A percentile compares a stretch with the other conserved stretches of the same genome.
Evolutionary conservation across 2,113 vertebrate species (phyloP).

Genomic region (Pyxicephalus adspersus): DNA sequence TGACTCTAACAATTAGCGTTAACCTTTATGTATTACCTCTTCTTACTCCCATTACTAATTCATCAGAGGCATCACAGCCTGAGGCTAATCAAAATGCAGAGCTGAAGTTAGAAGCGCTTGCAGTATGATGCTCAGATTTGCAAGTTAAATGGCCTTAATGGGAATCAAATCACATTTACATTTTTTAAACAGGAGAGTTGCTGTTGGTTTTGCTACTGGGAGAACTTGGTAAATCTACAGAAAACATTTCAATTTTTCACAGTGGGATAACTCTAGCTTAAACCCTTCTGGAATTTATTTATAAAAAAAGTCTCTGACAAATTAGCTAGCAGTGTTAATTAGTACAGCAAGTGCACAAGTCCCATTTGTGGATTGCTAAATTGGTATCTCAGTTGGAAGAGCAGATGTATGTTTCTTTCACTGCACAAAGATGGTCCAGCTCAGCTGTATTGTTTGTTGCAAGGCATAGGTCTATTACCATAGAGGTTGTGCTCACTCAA

Average conservation of each 20-base stretch:
- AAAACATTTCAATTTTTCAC: slow-evolving; percentile 56
- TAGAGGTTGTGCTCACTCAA: not conserved
- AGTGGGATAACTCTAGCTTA: slow-evolving; percentile 57
- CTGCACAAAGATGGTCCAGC: not conserved
- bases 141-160: slow-evolving; percentile 57
- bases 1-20: slow-evolving; percentile 37
- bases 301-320: slow-evolving; percentile 61
- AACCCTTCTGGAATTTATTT: slow-evolving; percentile 59
- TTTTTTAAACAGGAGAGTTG: slow-evolving; percentile 55
- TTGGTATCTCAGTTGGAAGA: slow-evolving; percentile 28
- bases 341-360: slow-evolving; percentile 61
- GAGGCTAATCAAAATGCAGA: slow-evolving; percentile 53
- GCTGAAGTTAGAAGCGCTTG: slow-evolving; percentile 37
- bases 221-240: slow-evolving; percentile 56
- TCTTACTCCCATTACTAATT: slow-evolving; percentile 55
- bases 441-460: slow-evolving; percentile 14
- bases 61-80: slow-evolving; percentile 54
- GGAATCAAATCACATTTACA: slow-evolving; percentile 57
- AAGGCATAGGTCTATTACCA: slow-evolving; percentile 16
- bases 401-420: slow-evolving; percentile 25
- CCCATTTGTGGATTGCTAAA: slow-evolving; percentile 45
- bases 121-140: slow-evolving; percentile 51
- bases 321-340: slow-evolving; percentile 68
- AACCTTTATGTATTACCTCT: slow-evolving; percentile 53
- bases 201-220: slow-evolving; percentile 56